Evolutionary conservation across 2,113 vertebrate genomes (phyloP).

Genomic region (Martes martes): DNA sequence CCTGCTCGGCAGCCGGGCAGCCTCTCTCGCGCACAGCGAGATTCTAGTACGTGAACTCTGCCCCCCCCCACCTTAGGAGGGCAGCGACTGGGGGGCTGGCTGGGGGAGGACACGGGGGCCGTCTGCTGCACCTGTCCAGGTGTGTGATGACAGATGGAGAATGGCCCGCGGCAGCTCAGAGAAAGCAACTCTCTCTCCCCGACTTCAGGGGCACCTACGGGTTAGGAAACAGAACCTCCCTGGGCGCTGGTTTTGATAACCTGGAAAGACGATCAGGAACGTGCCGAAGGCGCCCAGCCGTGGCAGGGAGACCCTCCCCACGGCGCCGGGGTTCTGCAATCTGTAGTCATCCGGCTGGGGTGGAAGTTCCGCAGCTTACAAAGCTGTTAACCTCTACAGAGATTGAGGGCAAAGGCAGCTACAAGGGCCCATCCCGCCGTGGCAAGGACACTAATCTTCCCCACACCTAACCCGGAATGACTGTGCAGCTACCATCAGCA

Average conservation of each 20-base stretch:
- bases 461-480: no score
- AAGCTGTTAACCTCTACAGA: background rate
- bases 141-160: rapidly evolving
- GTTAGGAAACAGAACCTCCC: background rate
- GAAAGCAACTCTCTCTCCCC: rapidly evolving
- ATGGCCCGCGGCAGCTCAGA: rapidly evolving
- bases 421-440: background rate
- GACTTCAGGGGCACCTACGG: no score
- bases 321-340: rapidly evolving
- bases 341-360: no score
- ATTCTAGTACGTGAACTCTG: background rate
- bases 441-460: rapidly evolving
- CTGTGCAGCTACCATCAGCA: background rate
- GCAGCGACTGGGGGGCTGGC: rapidly evolving
- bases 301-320: background rate
- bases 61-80: background rate
- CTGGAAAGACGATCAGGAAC: background rate
- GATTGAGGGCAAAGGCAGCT: background rate
- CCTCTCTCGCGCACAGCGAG: background rate
- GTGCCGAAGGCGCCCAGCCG: background rate
- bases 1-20: background rate
- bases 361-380: background rate
- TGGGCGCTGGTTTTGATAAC: background rate
- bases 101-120: background rate
- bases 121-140: rapidly evolving